These are phyloP conservation scores for Heterotilapia buettikoferi DNA, from an alignment of 2,113 vertebrate species.

Conservation along the genomic window DNA sequence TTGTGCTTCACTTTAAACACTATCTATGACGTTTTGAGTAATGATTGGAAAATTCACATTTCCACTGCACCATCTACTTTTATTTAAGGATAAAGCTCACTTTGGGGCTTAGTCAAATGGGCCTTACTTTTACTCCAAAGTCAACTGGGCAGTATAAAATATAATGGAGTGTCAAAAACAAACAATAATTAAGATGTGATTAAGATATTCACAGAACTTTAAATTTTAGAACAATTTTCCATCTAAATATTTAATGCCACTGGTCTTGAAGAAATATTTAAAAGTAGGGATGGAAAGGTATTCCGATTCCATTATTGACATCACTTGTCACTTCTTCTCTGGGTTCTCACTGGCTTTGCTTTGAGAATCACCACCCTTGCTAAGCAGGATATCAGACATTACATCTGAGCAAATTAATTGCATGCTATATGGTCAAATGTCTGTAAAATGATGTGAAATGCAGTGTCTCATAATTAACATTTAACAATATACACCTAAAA, in stretches of 20 bases:
- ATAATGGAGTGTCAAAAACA: neutral
- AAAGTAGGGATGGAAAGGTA: accelerated
- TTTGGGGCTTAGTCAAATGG: neutral
- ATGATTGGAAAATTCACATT: accelerated
- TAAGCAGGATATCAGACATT: neutral
- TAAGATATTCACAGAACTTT: neutral
- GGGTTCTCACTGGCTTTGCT: neutral
- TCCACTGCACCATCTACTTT: neutral
- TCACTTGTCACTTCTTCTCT: neutral
- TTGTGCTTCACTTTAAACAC: neutral
- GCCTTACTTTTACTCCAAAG: neutral
- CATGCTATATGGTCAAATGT: neutral
- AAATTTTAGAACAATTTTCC: neutral
- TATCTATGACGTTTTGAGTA: neutral
- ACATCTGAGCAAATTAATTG: neutral
- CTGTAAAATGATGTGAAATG: neutral
- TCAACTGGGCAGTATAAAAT: neutral
- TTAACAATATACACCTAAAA: neutral
- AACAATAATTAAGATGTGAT: neutral
- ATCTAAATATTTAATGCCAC: neutral
- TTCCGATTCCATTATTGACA: accelerated
- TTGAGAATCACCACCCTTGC: neutral
- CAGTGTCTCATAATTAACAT: neutral
- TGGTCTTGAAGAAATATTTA: neutral
- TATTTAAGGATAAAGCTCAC: neutral